Conservation (phyloP, 1,140 invertebrate species). For the Mesaphorura yosii region DNA sequence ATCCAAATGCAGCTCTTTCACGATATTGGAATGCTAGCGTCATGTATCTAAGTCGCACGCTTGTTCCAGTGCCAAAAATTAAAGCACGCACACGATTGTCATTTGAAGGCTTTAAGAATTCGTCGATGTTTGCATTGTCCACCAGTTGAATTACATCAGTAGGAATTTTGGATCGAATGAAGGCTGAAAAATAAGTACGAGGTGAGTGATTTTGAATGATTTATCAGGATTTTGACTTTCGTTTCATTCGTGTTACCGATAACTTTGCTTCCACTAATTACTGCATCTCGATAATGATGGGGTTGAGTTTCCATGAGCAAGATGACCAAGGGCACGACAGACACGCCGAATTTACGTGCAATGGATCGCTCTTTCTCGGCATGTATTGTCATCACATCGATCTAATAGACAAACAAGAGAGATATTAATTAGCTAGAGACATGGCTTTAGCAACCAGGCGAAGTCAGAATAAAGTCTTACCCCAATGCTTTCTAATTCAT, state of each 20-base stretch:
- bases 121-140: slow-evolving; percentile 57
- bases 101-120: slow-evolving; percentile 72
- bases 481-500: slow-evolving; percentile 26
- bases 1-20: slow-evolving; percentile 78
- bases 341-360: slow-evolving; percentile 61
- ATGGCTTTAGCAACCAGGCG: background rate
- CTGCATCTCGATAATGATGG: slow-evolving; percentile 63
- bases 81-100: slow-evolving; percentile 83
- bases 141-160: slow-evolving; percentile 61
- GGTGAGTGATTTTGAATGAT: slow-evolving; percentile 5
- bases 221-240: background rate
- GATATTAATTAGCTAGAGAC: background rate
- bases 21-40: slow-evolving; percentile 75
- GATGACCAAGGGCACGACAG: slow-evolving; percentile 65
- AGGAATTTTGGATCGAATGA: slow-evolving; percentile 70
- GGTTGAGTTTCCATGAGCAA: slow-evolving; percentile 68
- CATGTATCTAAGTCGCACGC: slow-evolving; percentile 67
- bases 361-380: slow-evolving; percentile 63
- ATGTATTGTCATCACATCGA: slow-evolving; percentile 58
- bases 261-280: slow-evolving; percentile 63
- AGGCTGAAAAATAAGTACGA: slow-evolving; percentile 49
- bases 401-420: slow-evolving; percentile 6
- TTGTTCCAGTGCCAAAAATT: slow-evolving; percentile 66
- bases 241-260: slow-evolving; percentile 45
- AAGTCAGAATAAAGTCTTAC: too few species aligned